phyloP scores from a whole-genome alignment of 2,113 vertebrate genomes.

The Alouatta palliata region DNA sequence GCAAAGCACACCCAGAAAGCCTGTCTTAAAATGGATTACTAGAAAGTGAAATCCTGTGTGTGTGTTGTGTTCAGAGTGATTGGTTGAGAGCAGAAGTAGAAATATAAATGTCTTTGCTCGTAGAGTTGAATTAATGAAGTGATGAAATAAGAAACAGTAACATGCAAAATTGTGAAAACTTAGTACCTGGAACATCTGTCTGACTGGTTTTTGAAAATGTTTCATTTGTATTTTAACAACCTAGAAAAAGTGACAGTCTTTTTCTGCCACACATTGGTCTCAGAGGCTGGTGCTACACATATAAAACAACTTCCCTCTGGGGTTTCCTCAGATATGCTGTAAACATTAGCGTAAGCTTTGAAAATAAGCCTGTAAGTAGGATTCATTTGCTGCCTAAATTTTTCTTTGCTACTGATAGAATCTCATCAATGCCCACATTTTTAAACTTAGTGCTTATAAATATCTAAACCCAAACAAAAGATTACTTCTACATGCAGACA shows the following conservation, averaged over 20 bases:
- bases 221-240: slow-evolving; percentile 22
- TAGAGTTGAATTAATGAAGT: slow-evolving; percentile 1
- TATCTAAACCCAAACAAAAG: neutral
- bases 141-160: neutral
- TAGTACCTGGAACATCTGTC: neutral
- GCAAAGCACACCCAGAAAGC: neutral
- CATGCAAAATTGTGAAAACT: neutral
- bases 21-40: neutral
- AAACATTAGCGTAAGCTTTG: neutral
- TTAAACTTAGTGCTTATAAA: neutral
- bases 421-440: neutral
- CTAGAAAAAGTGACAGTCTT: neutral
- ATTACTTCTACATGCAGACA: neutral
- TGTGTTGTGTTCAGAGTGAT: neutral
- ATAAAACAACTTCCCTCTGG: neutral
- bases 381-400: neutral
- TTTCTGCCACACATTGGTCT: neutral
- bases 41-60: neutral
- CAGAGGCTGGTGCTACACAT: neutral
- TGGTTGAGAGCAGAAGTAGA: neutral
- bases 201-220: neutral
- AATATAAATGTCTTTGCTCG: slow-evolving; percentile 36
- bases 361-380: neutral
- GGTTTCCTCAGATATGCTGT: neutral
- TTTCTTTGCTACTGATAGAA: neutral